Evolutionary conservation across 2,888 invertebrate species (phyloP).

Genomic region (Tenodera sinensis): DNA sequence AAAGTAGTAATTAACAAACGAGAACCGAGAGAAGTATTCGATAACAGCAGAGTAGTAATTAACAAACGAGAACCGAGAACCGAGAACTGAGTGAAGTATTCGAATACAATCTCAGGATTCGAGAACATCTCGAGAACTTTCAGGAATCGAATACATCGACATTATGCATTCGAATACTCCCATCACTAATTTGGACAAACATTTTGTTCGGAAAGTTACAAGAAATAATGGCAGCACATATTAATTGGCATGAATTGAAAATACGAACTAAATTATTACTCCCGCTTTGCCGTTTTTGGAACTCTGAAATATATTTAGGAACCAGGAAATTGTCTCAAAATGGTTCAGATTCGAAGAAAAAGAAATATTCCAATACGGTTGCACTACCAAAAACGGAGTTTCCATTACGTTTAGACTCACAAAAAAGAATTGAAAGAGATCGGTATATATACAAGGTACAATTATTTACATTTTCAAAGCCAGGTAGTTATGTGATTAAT

Average conservation of each 20-base stretch:
- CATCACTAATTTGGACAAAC: too few species aligned
- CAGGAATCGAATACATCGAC: too few species aligned
- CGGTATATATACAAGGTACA: constrained; percentile 53
- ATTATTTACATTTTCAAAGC: not conserved
- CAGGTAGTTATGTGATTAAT: too few species aligned
- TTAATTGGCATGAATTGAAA: not conserved
- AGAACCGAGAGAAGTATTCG: too few species aligned
- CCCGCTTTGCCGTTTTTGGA: not conserved
- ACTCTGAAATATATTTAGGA: not conserved
- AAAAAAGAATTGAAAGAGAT: constrained; percentile 58
- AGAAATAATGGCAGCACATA: not conserved
- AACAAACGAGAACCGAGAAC: too few species aligned
- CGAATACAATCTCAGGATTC: too few species aligned
- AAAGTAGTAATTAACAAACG: too few species aligned
- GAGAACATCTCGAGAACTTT: too few species aligned
- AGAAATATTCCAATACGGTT: constrained; percentile 56
- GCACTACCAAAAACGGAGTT: constrained; percentile 65
- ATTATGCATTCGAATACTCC: too few species aligned
- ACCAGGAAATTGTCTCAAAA: not conserved
- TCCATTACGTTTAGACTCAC: constrained; percentile 52
- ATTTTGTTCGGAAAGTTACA: too few species aligned
- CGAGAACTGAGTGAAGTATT: too few species aligned
- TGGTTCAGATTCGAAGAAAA: constrained; percentile 16
- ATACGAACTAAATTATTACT: not conserved
- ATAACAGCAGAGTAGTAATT: too few species aligned